A percentile compares a stretch with the other conserved stretches of the same genome.
phyloP scores from a whole-genome alignment of 2,797 vertebrate species.

The Siniperca undulata region DNA sequence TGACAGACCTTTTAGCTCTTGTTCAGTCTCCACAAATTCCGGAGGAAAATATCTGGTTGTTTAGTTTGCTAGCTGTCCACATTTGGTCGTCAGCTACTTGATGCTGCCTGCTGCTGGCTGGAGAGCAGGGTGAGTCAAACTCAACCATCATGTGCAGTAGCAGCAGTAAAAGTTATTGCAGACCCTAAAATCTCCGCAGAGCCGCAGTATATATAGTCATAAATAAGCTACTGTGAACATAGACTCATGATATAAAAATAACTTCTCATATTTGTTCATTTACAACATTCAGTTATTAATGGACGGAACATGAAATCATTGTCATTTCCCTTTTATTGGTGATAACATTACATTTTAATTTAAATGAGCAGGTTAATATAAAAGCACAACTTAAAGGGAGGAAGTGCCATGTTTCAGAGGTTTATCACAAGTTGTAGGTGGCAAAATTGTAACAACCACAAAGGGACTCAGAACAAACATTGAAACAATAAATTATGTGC shows the following conservation, averaged over 20 bases:
- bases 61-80: neutral
- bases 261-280: neutral
- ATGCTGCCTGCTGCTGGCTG: neutral
- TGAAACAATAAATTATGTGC: constrained; percentile 44
- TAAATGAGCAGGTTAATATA: constrained; percentile 18
- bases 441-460: constrained; percentile 17
- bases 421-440: neutral
- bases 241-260: neutral
- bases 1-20: neutral
- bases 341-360: neutral
- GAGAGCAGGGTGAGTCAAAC: neutral
- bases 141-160: neutral
- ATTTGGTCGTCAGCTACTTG: neutral
- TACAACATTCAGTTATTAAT: neutral
- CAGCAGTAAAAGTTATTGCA: neutral
- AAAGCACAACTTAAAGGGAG: constrained; percentile 13
- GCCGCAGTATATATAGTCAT: neutral
- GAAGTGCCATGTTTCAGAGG: neutral
- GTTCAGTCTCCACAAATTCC: neutral
- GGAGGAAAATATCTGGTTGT: neutral
- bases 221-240: neutral
- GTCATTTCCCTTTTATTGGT: neutral
- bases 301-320: neutral
- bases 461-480: constrained; percentile 9
- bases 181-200: neutral